phyloP scores from a whole-genome alignment of 2,113 vertebrate genomes.

The Dipodomys spectabilis region DNA sequence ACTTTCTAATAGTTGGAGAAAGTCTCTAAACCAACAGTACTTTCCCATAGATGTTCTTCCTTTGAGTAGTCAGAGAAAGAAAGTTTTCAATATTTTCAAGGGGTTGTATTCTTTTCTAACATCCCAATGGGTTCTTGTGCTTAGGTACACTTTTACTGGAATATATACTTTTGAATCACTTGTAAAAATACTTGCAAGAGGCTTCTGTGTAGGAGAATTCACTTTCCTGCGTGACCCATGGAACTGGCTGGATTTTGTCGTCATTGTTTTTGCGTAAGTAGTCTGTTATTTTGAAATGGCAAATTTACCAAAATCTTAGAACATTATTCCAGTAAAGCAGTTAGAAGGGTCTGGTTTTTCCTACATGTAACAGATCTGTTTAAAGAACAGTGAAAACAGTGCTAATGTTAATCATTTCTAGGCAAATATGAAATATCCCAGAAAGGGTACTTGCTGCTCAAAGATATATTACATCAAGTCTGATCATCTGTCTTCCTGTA shows the following conservation, averaged over 20 bases:
- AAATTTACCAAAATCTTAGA: slow-evolving; percentile 12
- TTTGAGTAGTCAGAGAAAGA: slow-evolving; percentile 27
- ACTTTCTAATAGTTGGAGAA: background rate
- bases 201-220: slow-evolving; percentile 96
- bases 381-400: background rate
- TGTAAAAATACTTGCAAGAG: slow-evolving; percentile 96
- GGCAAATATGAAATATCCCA: background rate
- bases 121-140: slow-evolving; percentile 62
- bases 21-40: background rate
- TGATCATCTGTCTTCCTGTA: background rate
- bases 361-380: background rate
- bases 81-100: background rate
- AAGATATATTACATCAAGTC: background rate
- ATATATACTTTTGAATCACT: slow-evolving; percentile 98
- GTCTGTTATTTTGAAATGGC: slow-evolving; percentile 21
- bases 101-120: slow-evolving; percentile 17
- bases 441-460: background rate
- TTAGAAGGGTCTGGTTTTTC: background rate
- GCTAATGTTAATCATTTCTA: background rate
- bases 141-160: slow-evolving; percentile 95
- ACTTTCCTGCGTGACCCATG: slow-evolving; percentile 98
- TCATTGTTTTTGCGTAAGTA: slow-evolving; percentile 98
- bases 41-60: background rate
- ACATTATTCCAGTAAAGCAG: background rate
- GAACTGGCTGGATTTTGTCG: slow-evolving; percentile 99